A percentile compares a stretch with the other conserved stretches of the same genome.
Evolutionary conservation across 2,888 invertebrate species (phyloP).

Genomic region (Nomada ferruginata): DNA sequence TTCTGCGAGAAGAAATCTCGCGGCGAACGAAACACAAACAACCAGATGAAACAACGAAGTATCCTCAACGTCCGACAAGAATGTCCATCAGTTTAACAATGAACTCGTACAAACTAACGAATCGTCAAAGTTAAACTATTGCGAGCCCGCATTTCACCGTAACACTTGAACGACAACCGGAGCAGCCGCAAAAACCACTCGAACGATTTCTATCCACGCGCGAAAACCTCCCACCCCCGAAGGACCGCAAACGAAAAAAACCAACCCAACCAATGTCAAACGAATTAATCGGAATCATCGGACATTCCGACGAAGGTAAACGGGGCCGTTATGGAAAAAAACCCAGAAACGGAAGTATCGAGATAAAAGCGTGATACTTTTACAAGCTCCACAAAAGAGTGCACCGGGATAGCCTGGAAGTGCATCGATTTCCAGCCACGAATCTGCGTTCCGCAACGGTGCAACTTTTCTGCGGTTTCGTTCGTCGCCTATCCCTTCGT

Average conservation of each 20-base stretch:
- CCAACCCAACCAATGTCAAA: background rate
- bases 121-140: background rate
- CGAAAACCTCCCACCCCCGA: background rate
- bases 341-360: background rate
- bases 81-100: background rate
- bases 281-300: conserved; percentile 1
- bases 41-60: background rate
- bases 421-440: conserved; percentile 36
- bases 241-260: background rate
- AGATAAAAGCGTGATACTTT: conserved; percentile 10
- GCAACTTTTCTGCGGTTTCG: conserved; percentile 46
- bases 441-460: conserved; percentile 44
- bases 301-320: too few relatives aligned
- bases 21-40: conserved; percentile 1
- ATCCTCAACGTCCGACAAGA: background rate
- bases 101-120: conserved; percentile 2
- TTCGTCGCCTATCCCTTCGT: background rate
- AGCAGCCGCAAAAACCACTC: background rate
- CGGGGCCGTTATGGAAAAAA: background rate
- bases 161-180: background rate
- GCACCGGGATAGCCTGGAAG: background rate
- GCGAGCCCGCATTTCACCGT: background rate
- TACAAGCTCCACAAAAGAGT: conserved; percentile 17
- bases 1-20: conserved; percentile 1
- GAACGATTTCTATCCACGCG: background rate